Evolutionary conservation across 2,113 vertebrate species (phyloP).

Genomic region (Carlito syrichta): DNA sequence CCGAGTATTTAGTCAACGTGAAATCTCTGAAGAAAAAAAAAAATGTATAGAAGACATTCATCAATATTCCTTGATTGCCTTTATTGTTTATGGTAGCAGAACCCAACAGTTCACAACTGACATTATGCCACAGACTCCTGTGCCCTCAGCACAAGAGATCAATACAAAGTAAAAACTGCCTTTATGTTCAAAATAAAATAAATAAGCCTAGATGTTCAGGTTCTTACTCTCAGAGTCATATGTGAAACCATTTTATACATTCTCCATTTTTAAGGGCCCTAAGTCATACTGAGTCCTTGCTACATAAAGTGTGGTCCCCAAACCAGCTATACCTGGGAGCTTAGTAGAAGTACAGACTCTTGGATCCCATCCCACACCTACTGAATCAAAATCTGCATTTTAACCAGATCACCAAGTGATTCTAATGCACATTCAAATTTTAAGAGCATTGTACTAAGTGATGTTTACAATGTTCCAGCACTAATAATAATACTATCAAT

Average conservation of each 20-base stretch:
- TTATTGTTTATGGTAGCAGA: slow-evolving; percentile 21
- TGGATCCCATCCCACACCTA: neutral
- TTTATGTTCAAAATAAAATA: slow-evolving; percentile 39
- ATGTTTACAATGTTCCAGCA: neutral
- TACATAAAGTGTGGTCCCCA: neutral
- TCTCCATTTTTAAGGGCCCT: slow-evolving; percentile 10
- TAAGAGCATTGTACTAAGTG: neutral
- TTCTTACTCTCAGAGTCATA: neutral
- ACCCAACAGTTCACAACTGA: neutral
- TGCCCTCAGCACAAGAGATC: neutral
- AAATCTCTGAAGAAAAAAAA: slow-evolving; percentile 26
- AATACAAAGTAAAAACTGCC: neutral
- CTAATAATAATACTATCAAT: neutral
- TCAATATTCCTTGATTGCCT: slow-evolving; percentile 25
- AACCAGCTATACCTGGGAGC: neutral
- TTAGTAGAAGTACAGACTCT: neutral
- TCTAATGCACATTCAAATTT: neutral
- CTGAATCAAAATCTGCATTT: neutral
- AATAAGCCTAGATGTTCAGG: slow-evolving; percentile 20
- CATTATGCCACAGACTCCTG: neutral
- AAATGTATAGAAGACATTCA: slow-evolving; percentile 24
- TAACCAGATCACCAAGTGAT: neutral
- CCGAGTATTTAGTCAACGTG: slow-evolving; percentile 40
- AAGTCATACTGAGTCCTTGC: neutral
- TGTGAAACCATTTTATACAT: neutral